Base-by-base conservation (phyloP, 2,113 vertebrate genomes). In the Corvus moneduloides region DNA sequence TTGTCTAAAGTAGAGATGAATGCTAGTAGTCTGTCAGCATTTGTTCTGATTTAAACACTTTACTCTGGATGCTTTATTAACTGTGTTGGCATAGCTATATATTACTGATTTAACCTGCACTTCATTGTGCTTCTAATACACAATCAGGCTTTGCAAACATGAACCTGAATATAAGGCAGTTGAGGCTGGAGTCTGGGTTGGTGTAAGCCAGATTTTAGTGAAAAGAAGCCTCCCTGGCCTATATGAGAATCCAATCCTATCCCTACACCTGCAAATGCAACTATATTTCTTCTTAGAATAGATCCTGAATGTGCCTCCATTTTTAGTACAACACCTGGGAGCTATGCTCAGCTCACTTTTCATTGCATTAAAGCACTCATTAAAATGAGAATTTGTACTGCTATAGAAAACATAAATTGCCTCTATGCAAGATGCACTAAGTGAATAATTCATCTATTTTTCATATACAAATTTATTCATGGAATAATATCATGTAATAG, bases 21-120 rank as follows among this genome's bases (percentile, higher is more conserved):
- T 74, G 71, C 75, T 78, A 83, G 93, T 84, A 96, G 35, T 59
- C 69, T 28, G 55, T 74, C n/a, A 84, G 58, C 67, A 93, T 95
- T 95, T 93, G 84, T 46, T 93, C 86, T 93, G 52, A 97, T 95
- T 98, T 97, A 97, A 97, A 92, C 48, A 87, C 66, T 94, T 95
- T 59, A 83, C 72, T 84, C 85, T 58, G 79, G 95, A 95, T 35
- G 61, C 91, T 97, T 94, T 90, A 97, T 97, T 98, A 97, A 88
- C 85, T 73, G 22, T 84, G 77, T 82, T 96, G 95, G 89, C 73
- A 94, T 15, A 89, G 82, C 56, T 94, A 78, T 90, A 93, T 87
- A 95, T 97, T 96, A 95, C 95, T 94, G 69, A 96, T 93, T 96
- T 97, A 96, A 92, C 84, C 87, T 91, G 54, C 52, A 92, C 76